A percentile compares a stretch with the other conserved stretches of the same genome.
These are phyloP conservation scores for Synaphobranchus kaupii DNA, from an alignment of 2,797 vertebrate genomes.

Conservation along the genomic window DNA sequence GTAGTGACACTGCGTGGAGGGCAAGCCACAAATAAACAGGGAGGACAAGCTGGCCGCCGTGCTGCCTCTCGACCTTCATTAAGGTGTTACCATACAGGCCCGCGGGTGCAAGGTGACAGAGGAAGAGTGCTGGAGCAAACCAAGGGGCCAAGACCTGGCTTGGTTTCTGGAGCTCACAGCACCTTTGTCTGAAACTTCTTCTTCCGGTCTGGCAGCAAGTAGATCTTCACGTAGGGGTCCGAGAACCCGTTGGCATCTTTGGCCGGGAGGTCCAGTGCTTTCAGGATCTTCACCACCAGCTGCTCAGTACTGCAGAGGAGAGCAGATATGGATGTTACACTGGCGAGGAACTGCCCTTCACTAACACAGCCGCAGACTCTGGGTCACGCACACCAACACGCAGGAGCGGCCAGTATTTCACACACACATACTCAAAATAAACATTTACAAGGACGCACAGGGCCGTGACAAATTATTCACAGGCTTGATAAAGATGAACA, in stretches of 20 bases:
- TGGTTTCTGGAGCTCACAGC: constrained; percentile 7
- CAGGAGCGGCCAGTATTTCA: background rate
- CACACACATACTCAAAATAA: background rate
- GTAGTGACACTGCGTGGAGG: background rate
- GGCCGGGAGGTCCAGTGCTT: constrained; percentile 87
- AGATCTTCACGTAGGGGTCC: constrained; percentile 92
- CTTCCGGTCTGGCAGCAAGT: constrained; percentile 91
- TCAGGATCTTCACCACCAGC: constrained; percentile 88
- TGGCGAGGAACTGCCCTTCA: constrained; percentile 32
- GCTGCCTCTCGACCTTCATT: background rate
- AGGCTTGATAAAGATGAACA: background rate
- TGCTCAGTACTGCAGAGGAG: constrained; percentile 78
- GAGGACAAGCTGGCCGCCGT: background rate
- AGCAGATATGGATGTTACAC: constrained; percentile 4
- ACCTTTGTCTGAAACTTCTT: constrained; percentile 96
- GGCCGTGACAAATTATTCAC: too few relatives aligned
- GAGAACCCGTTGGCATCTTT: constrained; percentile 92
- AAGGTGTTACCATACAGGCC: constrained; percentile 16
- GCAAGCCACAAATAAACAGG: background rate
- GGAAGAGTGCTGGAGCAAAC: constrained; percentile 20
- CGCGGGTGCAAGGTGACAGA: background rate
- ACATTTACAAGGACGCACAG: background rate
- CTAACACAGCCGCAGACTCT: background rate
- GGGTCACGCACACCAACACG: background rate
- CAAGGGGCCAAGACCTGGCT: background rate